phyloP scores from a whole-genome alignment of 2,888 invertebrate species.

The Bellardia pandia region DNA sequence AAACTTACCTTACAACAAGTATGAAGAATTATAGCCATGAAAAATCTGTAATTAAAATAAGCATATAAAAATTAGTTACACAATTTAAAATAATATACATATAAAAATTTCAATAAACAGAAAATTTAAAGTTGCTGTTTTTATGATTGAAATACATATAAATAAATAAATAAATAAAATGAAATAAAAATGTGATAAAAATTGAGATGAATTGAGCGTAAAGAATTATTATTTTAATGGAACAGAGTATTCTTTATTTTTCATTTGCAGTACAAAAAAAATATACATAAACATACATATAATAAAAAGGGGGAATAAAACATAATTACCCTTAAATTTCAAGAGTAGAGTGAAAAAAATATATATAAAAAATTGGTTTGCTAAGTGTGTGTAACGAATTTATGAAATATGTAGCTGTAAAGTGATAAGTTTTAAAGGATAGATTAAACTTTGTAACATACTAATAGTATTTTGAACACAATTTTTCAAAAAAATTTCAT shows the following conservation, averaged over 20 bases:
- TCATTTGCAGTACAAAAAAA: background rate
- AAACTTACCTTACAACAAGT: conserved; percentile 44
- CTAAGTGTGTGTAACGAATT: conserved; percentile 7
- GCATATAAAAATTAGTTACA: conserved; percentile 50
- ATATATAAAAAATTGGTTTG: background rate
- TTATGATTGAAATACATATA: conserved; percentile 28
- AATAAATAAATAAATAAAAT: conserved; percentile 23
- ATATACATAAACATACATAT: background rate
- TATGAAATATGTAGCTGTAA: background rate
- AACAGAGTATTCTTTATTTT: background rate
- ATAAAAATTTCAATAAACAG: background rate
- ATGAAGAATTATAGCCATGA: background rate
- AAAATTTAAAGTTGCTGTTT: background rate
- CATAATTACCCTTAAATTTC: conserved; percentile 34
- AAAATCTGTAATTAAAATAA: conserved; percentile 45
- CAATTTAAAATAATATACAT: conserved; percentile 9
- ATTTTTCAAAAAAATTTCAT: too few relatives aligned
- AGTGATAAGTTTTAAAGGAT: background rate
- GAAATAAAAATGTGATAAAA: conserved; percentile 53
- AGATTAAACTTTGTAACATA: too few relatives aligned
- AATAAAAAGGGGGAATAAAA: conserved; percentile 7
- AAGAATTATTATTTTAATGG: conserved; percentile 34
- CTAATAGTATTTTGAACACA: too few relatives aligned
- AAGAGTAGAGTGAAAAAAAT: background rate
- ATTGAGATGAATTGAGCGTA: conserved; percentile 43